These are phyloP conservation scores for Agrochola macilenta DNA, from an alignment of 2,888 invertebrate genomes.

Conservation along the genomic window DNA sequence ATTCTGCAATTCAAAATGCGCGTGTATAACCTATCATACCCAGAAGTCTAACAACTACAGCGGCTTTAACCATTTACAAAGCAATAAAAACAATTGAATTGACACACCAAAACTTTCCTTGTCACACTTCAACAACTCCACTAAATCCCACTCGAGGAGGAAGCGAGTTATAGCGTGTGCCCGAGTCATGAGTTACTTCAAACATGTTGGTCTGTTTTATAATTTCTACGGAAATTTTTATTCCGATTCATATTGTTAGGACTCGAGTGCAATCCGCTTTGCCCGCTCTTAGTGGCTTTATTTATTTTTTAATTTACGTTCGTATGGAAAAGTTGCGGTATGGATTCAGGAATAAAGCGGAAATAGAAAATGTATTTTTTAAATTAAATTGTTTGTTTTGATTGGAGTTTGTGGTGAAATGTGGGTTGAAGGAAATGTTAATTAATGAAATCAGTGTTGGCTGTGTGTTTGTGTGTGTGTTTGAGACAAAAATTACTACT, in stretches of 20 bases:
- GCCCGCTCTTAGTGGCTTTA: conserved; percentile 41
- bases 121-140: conserved; percentile 68
- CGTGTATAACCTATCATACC: not conserved
- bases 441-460: conserved; percentile 1
- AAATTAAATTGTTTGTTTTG: conserved; percentile 26
- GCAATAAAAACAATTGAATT: not conserved
- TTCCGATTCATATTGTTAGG: conserved; percentile 70
- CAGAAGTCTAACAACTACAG: not conserved
- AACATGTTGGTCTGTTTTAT: conserved; percentile 85
- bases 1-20: not conserved
- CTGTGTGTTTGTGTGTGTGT: not conserved
- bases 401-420: conserved; percentile 1
- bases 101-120: conserved; percentile 38
- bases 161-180: conserved; percentile 85
- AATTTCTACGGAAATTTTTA: conserved; percentile 79
- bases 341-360: conserved; percentile 36
- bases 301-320: conserved; percentile 52
- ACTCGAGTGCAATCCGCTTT: conserved; percentile 53
- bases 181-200: conserved; percentile 83
- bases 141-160: conserved; percentile 77
- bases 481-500: too few species aligned
- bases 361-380: conserved; percentile 36
- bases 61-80: not conserved
- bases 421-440: not conserved
- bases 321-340: conserved; percentile 32